Evolutionary conservation across 2,113 vertebrate genomes (phyloP), one percentile per base, ranked within the genome.

Genomic region (Mixornis gularis): DNA sequence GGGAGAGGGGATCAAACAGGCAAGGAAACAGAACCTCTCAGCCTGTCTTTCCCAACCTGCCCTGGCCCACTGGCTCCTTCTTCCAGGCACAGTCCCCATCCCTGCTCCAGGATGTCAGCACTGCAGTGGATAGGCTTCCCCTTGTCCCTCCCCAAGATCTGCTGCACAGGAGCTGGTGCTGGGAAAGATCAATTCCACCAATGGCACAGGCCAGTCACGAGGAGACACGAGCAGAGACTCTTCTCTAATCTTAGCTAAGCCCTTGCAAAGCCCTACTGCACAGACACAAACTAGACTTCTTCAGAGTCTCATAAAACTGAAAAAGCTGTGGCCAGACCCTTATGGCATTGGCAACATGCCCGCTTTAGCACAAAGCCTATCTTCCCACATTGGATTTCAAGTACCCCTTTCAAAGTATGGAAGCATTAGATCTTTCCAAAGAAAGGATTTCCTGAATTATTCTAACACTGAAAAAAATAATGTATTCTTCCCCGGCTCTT

Each of bases 381-480:
- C 82, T 82, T 72, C 56, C 79, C 58, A 60, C 6, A 1, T 1
- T 72, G 91, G 69, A 60, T 85, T 82, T 76, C 53, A 59, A 76
- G 73, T 44, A 44, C 29, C 32, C 12, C 5, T 81, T 96, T 87
- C 81, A 79, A 79, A 85, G 49, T 65, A 82, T 92, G 34, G 74
- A 87, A 85, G 84, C 78, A 69, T 68, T 78, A 85, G 78, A 69
- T 64, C 62, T 89, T 81, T 91, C 87, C 74, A 69, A 94, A 85
- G 78, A 89, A 85, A 94, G 81, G 95, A 89, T 89, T 91, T 94
- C 94, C 94, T 93, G 89, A 92, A 92, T 91, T 84, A 91, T 90
- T 92, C 41, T 71, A 89, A 72, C 29, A 44, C 38, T 82, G 48
- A n/a, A 83, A 84, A 73, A 90, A 70, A 34, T 8, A 55, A n/a